Base-by-base conservation (phyloP, 1,140 invertebrate genomes). In the Antheraea pernyi region DNA sequence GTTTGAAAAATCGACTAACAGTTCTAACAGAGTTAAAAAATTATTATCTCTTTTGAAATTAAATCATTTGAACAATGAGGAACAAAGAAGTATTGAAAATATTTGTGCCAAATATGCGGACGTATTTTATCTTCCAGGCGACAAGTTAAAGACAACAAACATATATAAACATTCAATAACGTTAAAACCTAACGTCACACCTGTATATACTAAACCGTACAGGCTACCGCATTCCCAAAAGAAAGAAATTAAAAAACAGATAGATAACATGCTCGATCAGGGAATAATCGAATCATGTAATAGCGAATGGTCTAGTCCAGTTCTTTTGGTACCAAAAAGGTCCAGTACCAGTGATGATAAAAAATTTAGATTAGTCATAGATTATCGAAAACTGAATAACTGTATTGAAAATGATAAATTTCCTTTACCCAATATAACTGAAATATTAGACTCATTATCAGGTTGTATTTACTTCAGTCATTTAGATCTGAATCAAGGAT, bases 31-130 rank as follows among this genome's bases (percentile, higher is more conserved):
- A 16, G 67, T 68, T 8, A 61, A 62, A 22, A 59, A 13, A n/a
- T 62, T 68, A 30, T 68, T 68, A 61, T 61, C 6, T 10, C 16
- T 59, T n/a, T 60, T 85, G 63, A 71, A 81, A 46, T 70, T 80
- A 67, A 71, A 74, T 46, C 59, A 68, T 53, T 48, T 68, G 22
- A 63, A 68, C 37, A 48, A 10, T n/a, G 60, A 68, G 16, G 67
- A 68, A 63, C 59, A 63, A 46, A 62, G 61, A 19, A 19, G 39
- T 2, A 63, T 68, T 18, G 39, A 81, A 59, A 76, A 78, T 65
- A 76, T 82, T 58, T 82, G 75, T 64, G 76, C 76, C 7, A 83
- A 83, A 76, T 83, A 73, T 69, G 37, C 69, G 3, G 79, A 80
- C 39, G 68, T 82, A 22, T 83, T 83, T 72, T 68, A 68, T 53